Evolutionary conservation across 2,113 vertebrate species (phyloP).

Genomic region (Balaeniceps rex): DNA sequence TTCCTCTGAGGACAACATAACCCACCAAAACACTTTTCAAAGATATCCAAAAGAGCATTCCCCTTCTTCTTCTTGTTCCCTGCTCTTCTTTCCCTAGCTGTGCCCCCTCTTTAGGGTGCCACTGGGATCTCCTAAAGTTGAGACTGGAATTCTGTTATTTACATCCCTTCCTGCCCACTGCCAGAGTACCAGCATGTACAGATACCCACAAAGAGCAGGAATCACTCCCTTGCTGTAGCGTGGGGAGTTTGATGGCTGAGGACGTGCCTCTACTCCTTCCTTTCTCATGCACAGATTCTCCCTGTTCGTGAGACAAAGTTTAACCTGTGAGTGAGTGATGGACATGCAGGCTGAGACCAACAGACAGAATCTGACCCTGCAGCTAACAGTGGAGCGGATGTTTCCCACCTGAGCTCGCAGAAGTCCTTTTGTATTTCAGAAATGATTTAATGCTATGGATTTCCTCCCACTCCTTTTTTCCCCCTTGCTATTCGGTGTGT

Average conservation of each 20-base stretch:
- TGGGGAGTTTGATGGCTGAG: not conserved
- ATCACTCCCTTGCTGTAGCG: not conserved
- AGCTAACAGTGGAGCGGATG: not conserved
- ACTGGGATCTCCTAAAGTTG: not conserved
- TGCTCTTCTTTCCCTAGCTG: not conserved
- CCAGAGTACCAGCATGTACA: not conserved
- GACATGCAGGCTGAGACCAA: not conserved
- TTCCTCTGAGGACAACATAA: not conserved
- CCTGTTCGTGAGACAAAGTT: not conserved
- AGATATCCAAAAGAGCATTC: accelerated
- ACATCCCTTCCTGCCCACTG: not conserved
- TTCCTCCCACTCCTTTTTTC: not conserved
- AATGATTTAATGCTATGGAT: not conserved
- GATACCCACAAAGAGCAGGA: not conserved
- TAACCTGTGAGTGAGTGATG: not conserved
- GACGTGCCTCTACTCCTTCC: not conserved
- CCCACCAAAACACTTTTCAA: not conserved
- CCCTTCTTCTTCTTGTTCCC: not conserved
- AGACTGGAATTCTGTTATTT: not conserved
- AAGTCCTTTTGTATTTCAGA: not conserved
- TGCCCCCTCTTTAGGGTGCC: not conserved
- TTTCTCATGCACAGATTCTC: not conserved
- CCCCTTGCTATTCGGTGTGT: not conserved
- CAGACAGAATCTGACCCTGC: not conserved
- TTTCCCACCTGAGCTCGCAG: not conserved